phyloP scores from a whole-genome alignment of 2,113 vertebrate genomes.

The Apaloderma vittatum region DNA sequence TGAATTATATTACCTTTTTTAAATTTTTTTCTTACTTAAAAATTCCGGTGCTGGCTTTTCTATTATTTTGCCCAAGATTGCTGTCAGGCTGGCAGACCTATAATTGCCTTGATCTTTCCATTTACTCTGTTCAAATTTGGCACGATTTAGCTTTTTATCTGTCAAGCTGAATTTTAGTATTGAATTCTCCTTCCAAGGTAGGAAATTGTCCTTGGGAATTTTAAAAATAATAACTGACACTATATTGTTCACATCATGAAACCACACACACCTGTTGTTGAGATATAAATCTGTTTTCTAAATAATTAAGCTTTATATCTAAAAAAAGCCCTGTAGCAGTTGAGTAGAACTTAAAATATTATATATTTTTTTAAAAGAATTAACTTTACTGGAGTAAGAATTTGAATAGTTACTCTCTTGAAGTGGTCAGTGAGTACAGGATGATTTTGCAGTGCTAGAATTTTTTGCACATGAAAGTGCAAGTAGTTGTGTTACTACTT shows the following conservation, averaged over 20 bases:
- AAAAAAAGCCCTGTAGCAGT: background rate
- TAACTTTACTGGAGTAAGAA: background rate
- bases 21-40: slow-evolving; percentile 4
- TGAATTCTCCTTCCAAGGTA: slow-evolving; percentile 41
- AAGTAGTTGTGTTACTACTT: background rate
- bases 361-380: background rate
- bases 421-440: background rate
- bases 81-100: slow-evolving; percentile 24
- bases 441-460: background rate
- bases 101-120: slow-evolving; percentile 33
- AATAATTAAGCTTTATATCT: background rate
- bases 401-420: background rate
- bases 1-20: background rate
- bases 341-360: background rate
- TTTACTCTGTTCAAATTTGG: slow-evolving; percentile 23
- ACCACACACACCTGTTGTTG: background rate
- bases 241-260: background rate
- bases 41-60: background rate
- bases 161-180: slow-evolving; percentile 25
- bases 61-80: background rate
- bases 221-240: background rate
- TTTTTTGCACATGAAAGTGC: background rate
- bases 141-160: background rate
- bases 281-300: background rate
- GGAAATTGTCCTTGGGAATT: slow-evolving; percentile 32